phyloP scores from a whole-genome alignment of 1,140 invertebrate genomes.

The Drosophila ercepeae region DNA sequence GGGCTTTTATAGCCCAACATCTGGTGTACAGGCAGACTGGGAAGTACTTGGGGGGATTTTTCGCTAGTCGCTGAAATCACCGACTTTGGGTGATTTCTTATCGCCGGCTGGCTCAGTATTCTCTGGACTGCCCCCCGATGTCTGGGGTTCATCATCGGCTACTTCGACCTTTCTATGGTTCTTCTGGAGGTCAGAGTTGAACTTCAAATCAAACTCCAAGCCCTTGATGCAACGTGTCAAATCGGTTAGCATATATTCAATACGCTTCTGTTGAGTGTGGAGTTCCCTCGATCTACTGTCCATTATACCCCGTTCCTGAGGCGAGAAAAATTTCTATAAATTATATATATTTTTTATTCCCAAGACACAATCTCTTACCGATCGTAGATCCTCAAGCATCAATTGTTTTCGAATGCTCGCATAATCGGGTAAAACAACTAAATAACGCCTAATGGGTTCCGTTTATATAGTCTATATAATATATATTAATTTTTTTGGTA shows the following conservation, averaged over 20 bases:
- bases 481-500: too few species aligned
- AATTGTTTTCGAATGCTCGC: slow-evolving; percentile 8
- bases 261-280: slow-evolving; percentile 16
- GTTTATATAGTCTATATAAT: too few species aligned
- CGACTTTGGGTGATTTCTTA: slow-evolving; percentile 28
- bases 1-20: slow-evolving; percentile 36
- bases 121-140: not conserved
- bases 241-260: slow-evolving; percentile 49
- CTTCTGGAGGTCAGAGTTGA: slow-evolving; percentile 1
- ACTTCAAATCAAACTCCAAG: slow-evolving; percentile 48
- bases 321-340: too few species aligned
- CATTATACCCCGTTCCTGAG: slow-evolving; percentile 40
- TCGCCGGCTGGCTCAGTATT: not conserved
- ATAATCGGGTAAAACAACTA: slow-evolving; percentile 37
- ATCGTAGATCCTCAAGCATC: slow-evolving; percentile 41
- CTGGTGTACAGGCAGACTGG: not conserved
- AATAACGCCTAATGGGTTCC: slow-evolving; percentile 28
- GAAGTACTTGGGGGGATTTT: slow-evolving; percentile 42
- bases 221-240: slow-evolving; percentile 53
- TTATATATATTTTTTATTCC: not conserved
- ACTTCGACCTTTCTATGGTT: not conserved
- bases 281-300: slow-evolving; percentile 4
- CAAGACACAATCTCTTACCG: slow-evolving; percentile 20
- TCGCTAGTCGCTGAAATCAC: slow-evolving; percentile 38
- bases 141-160: not conserved